Conservation (phyloP, 2,797 vertebrate species). For the Sarcoramphus papa region DNA sequence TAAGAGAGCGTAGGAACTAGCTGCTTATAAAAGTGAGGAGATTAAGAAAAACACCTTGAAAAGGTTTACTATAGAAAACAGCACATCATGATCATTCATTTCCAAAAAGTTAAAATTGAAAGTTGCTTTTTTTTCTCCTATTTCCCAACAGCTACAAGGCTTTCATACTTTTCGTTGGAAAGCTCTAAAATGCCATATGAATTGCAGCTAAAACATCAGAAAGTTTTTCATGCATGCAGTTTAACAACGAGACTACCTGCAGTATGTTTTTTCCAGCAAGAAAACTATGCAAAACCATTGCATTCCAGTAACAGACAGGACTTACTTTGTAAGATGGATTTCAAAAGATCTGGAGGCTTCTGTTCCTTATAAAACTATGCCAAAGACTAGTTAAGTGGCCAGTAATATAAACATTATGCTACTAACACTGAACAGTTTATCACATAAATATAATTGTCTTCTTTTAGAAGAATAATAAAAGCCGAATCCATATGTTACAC, state of each 20-base stretch:
- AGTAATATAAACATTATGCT: conserved; percentile 76
- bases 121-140: not conserved
- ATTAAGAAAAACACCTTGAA: conserved; percentile 27
- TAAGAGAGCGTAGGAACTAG: not conserved
- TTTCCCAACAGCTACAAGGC: not conserved
- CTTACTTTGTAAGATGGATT: conserved; percentile 58
- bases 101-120: conserved; percentile 51
- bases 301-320: conserved; percentile 53
- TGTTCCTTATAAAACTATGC: conserved; percentile 64
- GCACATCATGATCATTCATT: not conserved
- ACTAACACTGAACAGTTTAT: conserved; percentile 74
- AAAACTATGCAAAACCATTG: not conserved
- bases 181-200: not conserved
- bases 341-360: conserved; percentile 58
- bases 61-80: not conserved
- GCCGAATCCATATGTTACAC: conserved; percentile 72
- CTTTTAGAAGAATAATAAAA: conserved; percentile 77
- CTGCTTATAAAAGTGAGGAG: not conserved
- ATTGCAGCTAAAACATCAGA: conserved; percentile 2
- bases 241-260: conserved; percentile 15
- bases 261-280: not conserved
- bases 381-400: conserved; percentile 71
- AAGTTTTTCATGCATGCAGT: not conserved
- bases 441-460: conserved; percentile 78
- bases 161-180: not conserved